phyloP scores from a whole-genome alignment of 2,888 invertebrate species.

The Elmis aenea region DNA sequence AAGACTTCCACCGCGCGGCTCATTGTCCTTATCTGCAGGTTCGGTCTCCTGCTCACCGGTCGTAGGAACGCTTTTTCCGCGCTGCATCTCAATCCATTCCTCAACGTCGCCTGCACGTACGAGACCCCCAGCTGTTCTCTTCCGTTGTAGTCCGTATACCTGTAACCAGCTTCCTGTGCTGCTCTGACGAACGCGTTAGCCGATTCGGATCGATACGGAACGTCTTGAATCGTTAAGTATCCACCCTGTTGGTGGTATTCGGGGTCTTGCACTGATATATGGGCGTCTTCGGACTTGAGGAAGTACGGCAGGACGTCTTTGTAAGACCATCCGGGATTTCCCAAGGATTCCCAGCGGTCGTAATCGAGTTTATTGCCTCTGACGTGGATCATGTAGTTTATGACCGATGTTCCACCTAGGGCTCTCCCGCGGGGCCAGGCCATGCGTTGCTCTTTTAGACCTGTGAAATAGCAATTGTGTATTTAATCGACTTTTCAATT shows the following conservation, averaged over 20 bases:
- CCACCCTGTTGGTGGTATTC: constrained; percentile 43
- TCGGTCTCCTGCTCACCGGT: constrained; percentile 55
- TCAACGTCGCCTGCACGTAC: constrained; percentile 58
- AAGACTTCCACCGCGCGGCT: constrained; percentile 62
- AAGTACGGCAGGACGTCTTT: constrained; percentile 47
- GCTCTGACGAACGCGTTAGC: constrained; percentile 56
- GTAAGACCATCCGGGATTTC: constrained; percentile 50
- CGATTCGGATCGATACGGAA: constrained; percentile 45
- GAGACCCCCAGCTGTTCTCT: constrained; percentile 57
- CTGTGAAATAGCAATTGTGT: too few species aligned
- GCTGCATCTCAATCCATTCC: constrained; percentile 59
- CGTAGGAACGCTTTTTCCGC: constrained; percentile 62
- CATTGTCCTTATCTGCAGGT: constrained; percentile 61
- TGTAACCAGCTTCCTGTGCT: constrained; percentile 61
- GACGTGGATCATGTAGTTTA: constrained; percentile 50
- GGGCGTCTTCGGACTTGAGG: constrained; percentile 40
- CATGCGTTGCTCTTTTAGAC: constrained; percentile 46
- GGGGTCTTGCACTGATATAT: constrained; percentile 34
- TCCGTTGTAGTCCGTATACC: constrained; percentile 65
- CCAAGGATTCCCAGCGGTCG: constrained; percentile 51
- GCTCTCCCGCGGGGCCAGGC: constrained; percentile 48
- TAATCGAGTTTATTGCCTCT: constrained; percentile 63
- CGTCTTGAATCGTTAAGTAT: constrained; percentile 45
- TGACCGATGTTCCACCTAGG: constrained; percentile 48
- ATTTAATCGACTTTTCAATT: too few species aligned